These are phyloP conservation scores for Popillia japonica DNA, from an alignment of 1,140 invertebrate species.

Conservation along the genomic window DNA sequence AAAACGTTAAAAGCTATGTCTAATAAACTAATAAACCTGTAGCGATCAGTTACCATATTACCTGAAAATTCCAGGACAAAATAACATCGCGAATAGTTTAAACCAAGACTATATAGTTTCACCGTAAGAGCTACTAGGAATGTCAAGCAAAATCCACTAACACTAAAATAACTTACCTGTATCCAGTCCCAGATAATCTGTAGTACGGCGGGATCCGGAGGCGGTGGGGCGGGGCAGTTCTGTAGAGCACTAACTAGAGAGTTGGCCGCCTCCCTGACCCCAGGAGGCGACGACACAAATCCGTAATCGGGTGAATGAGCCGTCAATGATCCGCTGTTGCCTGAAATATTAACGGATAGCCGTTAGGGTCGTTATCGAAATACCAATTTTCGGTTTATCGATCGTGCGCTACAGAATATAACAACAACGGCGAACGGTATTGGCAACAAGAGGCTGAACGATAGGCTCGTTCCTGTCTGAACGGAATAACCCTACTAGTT, in stretches of 20 bases:
- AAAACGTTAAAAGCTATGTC: too few relatives aligned
- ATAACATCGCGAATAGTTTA: too few relatives aligned
- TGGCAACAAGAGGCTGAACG: background rate
- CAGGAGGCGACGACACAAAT: slow-evolving; percentile 51
- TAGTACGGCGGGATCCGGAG: slow-evolving; percentile 54
- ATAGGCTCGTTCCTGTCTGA: background rate
- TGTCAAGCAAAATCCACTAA: background rate
- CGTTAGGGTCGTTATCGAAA: slow-evolving; percentile 26
- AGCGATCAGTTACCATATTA: too few relatives aligned
- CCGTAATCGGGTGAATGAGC: slow-evolving; percentile 59
- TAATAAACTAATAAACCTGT: too few relatives aligned
- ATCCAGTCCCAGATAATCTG: slow-evolving; percentile 56
- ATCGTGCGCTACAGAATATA: background rate
- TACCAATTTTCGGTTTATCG: slow-evolving; percentile 26
- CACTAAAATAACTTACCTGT: slow-evolving; percentile 50
- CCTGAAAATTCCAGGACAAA: too few relatives aligned
- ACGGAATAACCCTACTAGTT: background rate
- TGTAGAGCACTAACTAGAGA: slow-evolving; percentile 54
- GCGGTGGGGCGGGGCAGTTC: slow-evolving; percentile 51
- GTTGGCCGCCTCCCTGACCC: slow-evolving; percentile 56
- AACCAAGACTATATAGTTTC: too few relatives aligned
- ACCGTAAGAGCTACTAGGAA: too few relatives aligned
- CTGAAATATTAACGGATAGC: slow-evolving; percentile 49
- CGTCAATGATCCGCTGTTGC: slow-evolving; percentile 55
- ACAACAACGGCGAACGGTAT: background rate